phyloP scores from a whole-genome alignment of 2,888 invertebrate genomes.

The Selenia dentaria region DNA sequence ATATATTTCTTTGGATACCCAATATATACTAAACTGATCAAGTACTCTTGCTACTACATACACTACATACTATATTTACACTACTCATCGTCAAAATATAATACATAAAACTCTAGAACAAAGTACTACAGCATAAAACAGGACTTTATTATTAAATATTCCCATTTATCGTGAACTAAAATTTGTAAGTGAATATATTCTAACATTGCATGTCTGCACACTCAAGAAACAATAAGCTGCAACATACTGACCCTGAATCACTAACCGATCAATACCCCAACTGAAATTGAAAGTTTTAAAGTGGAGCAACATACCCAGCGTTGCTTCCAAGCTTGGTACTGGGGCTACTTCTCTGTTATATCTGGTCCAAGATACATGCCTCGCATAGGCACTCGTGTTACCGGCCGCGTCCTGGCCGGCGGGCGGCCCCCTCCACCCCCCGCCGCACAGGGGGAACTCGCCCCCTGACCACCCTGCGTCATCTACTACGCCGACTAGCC shows the following conservation, averaged over 20 bases:
- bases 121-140: no score
- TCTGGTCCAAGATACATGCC: conserved; percentile 85
- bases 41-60: no score
- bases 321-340: conserved; percentile 67
- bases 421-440: conserved; percentile 37
- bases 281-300: conserved; percentile 36
- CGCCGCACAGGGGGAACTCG: conserved; percentile 46
- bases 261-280: conserved; percentile 14
- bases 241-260: conserved; percentile 2
- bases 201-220: background rate
- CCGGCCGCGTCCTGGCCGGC: conserved; percentile 77
- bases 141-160: no score
- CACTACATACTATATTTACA: no score
- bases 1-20: no score
- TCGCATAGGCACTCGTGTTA: conserved; percentile 85
- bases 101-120: no score
- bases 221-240: background rate
- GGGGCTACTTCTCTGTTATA: conserved; percentile 84
- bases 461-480: conserved; percentile 67
- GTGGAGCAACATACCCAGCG: conserved; percentile 55
- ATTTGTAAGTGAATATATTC: background rate
- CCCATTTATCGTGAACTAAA: no score
- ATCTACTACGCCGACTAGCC: conserved; percentile 78
- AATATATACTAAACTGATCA: no score
- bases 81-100: no score